phyloP scores from a whole-genome alignment of 2,888 invertebrate species.

The Pyrrhosoma nymphula region DNA sequence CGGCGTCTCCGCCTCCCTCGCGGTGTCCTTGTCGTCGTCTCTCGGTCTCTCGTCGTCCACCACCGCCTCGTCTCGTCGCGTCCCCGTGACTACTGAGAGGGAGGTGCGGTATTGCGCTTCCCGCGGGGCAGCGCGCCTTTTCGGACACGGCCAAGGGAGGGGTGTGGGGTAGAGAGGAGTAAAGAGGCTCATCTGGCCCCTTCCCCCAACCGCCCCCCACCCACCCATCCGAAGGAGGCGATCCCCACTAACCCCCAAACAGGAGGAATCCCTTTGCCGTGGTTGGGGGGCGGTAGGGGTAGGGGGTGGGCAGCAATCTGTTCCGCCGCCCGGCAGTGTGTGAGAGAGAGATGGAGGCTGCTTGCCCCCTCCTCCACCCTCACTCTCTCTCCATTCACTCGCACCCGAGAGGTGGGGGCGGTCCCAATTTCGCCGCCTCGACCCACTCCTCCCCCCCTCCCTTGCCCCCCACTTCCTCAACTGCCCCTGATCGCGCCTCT shows the following conservation, averaged over 20 bases:
- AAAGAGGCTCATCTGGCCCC: not conserved
- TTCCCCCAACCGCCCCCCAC: not conserved
- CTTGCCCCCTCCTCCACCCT: too few species aligned
- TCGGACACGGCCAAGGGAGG: not conserved
- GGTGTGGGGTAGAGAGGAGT: not conserved
- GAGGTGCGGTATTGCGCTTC: not conserved
- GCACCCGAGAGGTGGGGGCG: not conserved
- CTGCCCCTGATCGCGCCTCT: too few species aligned
- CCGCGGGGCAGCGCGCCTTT: not conserved
- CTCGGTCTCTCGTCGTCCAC: not conserved
- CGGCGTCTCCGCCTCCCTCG: too few species aligned
- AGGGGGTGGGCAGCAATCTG: slow-evolving; percentile 1
- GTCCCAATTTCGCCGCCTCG: not conserved
- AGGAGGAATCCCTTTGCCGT: not conserved
- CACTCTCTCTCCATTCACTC: too few species aligned
- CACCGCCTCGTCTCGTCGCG: not conserved
- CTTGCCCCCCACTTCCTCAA: too few species aligned
- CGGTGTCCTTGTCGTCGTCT: too few species aligned
- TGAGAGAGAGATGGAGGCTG: not conserved
- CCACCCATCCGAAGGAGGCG: too few species aligned
- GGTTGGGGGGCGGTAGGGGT: too few species aligned
- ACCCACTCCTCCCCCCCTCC: too few species aligned
- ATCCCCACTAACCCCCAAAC: slow-evolving; percentile 46
- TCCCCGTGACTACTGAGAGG: not conserved
- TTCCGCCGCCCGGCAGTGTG: slow-evolving; percentile 13